A percentile compares a stretch with the other conserved stretches of the same genome.
Conservation (phyloP, 2,888 invertebrate species). For the Chrysopilus asiliformis region DNA sequence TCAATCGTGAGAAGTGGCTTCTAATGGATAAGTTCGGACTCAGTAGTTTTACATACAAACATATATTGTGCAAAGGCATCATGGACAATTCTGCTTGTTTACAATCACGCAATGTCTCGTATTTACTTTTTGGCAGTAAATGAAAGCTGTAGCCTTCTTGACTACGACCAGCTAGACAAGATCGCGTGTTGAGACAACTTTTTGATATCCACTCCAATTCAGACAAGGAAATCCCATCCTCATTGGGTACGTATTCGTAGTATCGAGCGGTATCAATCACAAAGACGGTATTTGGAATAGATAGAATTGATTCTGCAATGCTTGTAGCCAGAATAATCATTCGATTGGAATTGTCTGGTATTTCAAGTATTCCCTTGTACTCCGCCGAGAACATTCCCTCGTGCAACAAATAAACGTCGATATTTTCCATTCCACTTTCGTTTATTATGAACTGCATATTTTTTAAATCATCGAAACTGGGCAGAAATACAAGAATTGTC, state of each 20-base stretch:
- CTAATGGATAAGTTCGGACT: constrained; percentile 60
- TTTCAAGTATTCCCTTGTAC: constrained; percentile 62
- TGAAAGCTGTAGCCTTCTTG: constrained; percentile 58
- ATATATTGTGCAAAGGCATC: constrained; percentile 67
- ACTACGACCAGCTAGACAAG: constrained; percentile 17
- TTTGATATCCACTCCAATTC: constrained; percentile 72
- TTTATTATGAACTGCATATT: constrained; percentile 49
- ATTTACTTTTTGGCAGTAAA: constrained; percentile 57
- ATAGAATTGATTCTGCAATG: constrained; percentile 84
- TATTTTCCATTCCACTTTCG: constrained; percentile 28
- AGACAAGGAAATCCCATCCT: constrained; percentile 56
- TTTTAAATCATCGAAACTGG: constrained; percentile 85
- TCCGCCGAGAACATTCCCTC: constrained; percentile 77
- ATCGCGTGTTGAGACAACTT: constrained; percentile 70
- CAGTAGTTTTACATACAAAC: constrained; percentile 71
- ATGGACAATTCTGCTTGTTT: constrained; percentile 73
- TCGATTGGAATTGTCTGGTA: constrained; percentile 47
- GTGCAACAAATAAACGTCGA: constrained; percentile 63
- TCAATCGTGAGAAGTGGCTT: constrained; percentile 65
- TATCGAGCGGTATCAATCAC: constrained; percentile 72
- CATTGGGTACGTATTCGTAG: not conserved
- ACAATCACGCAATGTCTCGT: constrained; percentile 49
- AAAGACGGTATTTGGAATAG: constrained; percentile 80
- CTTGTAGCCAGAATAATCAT: constrained; percentile 87
- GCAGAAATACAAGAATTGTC: constrained; percentile 73